Percentiles rank a stretch among this genome's conserved stretches.
These are phyloP conservation scores for Gasterosteus nipponicus DNA, from an alignment of 2,113 vertebrate species.

Conservation along the genomic window DNA sequence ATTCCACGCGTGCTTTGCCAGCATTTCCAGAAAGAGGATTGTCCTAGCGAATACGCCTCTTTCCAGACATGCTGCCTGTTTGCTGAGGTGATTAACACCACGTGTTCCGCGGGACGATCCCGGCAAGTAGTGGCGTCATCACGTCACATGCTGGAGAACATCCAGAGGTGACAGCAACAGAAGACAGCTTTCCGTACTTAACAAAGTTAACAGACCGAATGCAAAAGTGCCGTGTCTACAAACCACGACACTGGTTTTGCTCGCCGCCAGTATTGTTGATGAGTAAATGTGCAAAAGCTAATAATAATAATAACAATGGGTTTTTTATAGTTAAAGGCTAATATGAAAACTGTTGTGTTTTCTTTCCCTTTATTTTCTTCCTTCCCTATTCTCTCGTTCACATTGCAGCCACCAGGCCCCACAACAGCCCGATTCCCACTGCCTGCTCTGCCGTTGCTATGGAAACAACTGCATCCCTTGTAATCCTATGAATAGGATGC, in stretches of 20 bases:
- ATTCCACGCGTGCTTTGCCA: constrained; percentile 59
- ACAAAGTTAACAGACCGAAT: neutral
- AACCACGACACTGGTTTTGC: neutral
- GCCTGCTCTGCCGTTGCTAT: constrained; percentile 76
- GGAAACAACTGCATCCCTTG: constrained; percentile 76
- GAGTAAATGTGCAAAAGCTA: neutral
- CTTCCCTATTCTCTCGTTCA: constrained; percentile 34
- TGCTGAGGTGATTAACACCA: constrained; percentile 65
- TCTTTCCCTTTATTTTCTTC: neutral
- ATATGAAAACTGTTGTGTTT: neutral
- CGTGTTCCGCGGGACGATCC: constrained; percentile 60
- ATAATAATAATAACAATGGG: too few species aligned
- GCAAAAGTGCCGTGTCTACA: neutral
- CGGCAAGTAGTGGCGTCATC: constrained; percentile 35
- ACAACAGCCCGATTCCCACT: constrained; percentile 41
- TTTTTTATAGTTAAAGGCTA: neutral
- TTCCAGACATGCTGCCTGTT: constrained; percentile 44
- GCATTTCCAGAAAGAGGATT: constrained; percentile 47
- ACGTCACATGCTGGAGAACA: constrained; percentile 21
- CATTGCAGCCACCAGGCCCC: constrained; percentile 48
- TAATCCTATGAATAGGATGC: constrained; percentile 83
- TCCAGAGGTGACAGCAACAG: neutral
- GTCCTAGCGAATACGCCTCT: constrained; percentile 40
- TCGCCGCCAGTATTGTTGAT: neutral
- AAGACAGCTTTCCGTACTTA: neutral